Percentiles rank a stretch among this genome's conserved stretches.
These are phyloP conservation scores for Nematolebias whitei DNA, from an alignment of 2,113 vertebrate genomes.

Conservation along the genomic window DNA sequence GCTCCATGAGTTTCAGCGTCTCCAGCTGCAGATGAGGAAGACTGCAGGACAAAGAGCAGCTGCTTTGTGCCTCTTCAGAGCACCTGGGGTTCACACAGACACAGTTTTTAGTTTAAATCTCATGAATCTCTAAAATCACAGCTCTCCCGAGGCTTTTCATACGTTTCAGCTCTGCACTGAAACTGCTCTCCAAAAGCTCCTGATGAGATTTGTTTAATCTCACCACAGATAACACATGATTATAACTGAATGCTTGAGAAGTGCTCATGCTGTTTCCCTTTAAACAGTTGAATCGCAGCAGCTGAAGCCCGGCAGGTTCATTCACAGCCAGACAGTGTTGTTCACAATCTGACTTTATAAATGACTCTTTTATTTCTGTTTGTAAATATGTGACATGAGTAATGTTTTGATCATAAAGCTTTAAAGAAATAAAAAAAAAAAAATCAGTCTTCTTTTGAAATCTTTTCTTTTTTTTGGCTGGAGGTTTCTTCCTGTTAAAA, in stretches of 20 bases:
- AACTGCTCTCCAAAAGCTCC: slow-evolving; percentile 30
- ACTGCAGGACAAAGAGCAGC: slow-evolving; percentile 34
- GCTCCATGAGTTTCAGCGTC: slow-evolving; percentile 25
- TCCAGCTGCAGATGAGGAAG: slow-evolving; percentile 40
- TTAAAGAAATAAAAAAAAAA: too few species aligned
- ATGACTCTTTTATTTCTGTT: slow-evolving; percentile 8
- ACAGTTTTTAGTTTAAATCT: slow-evolving; percentile 22
- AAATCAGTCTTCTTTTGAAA: slow-evolving; percentile 11
- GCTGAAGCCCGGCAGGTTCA: slow-evolving; percentile 33
- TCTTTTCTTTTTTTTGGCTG: too few species aligned
- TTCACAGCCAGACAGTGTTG: slow-evolving; percentile 33
- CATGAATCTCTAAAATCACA: slow-evolving; percentile 12
- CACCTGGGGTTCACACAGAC: slow-evolving; percentile 13
- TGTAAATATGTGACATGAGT: slow-evolving; percentile 51
- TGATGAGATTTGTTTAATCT: slow-evolving; percentile 40
- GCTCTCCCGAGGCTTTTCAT: slow-evolving; percentile 25
- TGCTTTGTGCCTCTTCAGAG: slow-evolving; percentile 22
- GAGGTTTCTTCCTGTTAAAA: too few species aligned
- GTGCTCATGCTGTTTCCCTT: slow-evolving; percentile 9
- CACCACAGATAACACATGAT: slow-evolving; percentile 13
- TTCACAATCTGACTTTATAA: slow-evolving; percentile 30
- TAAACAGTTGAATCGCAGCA: slow-evolving; percentile 19
- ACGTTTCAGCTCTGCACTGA: slow-evolving; percentile 7
- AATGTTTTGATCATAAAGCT: slow-evolving; percentile 25
- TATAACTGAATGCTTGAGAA: slow-evolving; percentile 27